Percentiles rank a stretch among this genome's conserved stretches.
Conservation (phyloP, 2,113 vertebrate genomes). For the Hippocampus guttulatus region DNA sequence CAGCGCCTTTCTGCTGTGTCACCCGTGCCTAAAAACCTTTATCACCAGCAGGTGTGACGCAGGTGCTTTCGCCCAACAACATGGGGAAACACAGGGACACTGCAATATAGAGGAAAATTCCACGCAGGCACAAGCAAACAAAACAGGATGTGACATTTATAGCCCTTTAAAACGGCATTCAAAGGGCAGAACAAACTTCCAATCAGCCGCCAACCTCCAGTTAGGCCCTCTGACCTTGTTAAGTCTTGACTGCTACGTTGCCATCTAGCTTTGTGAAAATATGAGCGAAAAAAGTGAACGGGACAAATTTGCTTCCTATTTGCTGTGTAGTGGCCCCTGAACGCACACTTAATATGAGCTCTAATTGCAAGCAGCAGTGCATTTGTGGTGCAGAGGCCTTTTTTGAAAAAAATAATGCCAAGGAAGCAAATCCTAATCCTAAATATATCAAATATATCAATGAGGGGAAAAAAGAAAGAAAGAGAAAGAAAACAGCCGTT, state of each 20-base stretch:
- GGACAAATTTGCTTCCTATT: slow-evolving; percentile 31
- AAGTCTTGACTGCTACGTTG: slow-evolving; percentile 7
- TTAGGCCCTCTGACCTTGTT: slow-evolving; percentile 7
- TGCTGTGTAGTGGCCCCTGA: slow-evolving; percentile 21
- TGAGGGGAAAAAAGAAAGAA: background rate
- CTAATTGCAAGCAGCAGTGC: slow-evolving; percentile 31
- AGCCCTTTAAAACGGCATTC: background rate
- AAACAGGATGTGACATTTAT: background rate
- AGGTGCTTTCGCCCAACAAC: no score
- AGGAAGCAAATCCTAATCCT: background rate
- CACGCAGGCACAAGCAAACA: no score
- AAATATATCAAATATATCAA: background rate
- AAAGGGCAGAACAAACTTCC: background rate
- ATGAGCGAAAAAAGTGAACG: slow-evolving; percentile 23
- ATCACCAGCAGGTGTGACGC: no score
- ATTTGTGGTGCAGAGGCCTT: slow-evolving; percentile 10
- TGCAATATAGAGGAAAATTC: no score
- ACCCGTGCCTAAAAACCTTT: no score
- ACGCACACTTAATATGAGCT: slow-evolving; percentile 25
- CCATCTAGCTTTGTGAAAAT: slow-evolving; percentile 30
- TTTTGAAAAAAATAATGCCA: background rate
- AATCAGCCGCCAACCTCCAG: background rate
- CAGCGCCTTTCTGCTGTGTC: no score
- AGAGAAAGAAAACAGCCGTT: background rate
- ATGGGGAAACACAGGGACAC: no score